These are phyloP conservation scores for Motacilla tschutschensis DNA, from an alignment of 2,113 vertebrate genomes.

Conservation along the genomic window DNA sequence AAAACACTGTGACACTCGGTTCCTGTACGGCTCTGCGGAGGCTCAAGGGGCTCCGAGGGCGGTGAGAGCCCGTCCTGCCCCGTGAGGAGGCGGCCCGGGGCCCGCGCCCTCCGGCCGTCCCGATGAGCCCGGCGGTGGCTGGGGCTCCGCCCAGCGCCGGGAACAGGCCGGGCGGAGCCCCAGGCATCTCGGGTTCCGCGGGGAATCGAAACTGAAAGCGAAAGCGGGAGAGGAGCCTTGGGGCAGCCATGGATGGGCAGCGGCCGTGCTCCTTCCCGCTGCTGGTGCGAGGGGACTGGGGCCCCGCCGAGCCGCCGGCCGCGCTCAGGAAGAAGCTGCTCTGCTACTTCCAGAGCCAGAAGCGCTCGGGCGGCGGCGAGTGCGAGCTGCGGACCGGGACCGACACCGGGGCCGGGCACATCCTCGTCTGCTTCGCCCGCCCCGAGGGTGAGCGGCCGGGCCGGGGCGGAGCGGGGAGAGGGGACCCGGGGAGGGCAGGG, in stretches of 20 bases:
- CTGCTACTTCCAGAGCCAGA: constrained; percentile 85
- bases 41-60: accelerated
- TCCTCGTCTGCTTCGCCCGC: constrained; percentile 59
- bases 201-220: neutral
- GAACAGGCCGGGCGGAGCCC: neutral
- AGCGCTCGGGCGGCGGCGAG: constrained; percentile 80
- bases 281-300: constrained; percentile 23
- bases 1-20: neutral
- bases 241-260: neutral
- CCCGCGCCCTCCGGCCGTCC: accelerated
- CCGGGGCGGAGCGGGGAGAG: accelerated
- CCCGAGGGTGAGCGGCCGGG: neutral
- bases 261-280: neutral
- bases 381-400: constrained; percentile 69
- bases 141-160: too few species aligned
- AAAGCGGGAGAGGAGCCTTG: accelerated
- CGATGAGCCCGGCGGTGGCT: neutral
- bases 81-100: accelerated
- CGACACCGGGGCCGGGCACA: neutral
- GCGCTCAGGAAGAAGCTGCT: constrained; percentile 74
- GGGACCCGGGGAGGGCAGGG: too few species aligned
- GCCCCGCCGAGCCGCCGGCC: neutral
- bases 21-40: accelerated
- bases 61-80: accelerated
- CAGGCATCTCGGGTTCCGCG: accelerated